These are phyloP conservation scores for Amphibalanus amphitrite DNA, from an alignment of 1,140 invertebrate species.

Conservation along the genomic window DNA sequence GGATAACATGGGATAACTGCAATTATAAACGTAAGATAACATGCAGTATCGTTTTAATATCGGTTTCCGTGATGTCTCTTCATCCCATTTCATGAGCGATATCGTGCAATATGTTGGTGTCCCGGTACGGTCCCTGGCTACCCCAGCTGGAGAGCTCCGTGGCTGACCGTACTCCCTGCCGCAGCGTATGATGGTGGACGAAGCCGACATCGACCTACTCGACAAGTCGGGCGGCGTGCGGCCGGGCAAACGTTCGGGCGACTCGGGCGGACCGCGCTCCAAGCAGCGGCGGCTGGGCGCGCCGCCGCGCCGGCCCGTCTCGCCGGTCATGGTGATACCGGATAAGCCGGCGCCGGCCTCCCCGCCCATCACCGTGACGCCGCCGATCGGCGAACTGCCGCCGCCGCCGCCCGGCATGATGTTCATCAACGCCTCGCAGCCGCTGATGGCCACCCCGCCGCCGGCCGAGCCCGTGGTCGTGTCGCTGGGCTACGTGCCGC, in stretches of 20 bases:
- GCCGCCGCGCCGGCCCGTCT: conserved; percentile 10
- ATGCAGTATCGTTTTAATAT: no score
- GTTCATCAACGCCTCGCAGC: no score
- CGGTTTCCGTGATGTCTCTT: no score
- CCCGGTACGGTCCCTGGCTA: no score
- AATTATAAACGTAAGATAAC: no score
- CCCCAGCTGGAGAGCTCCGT: no score
- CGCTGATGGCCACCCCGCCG: no score
- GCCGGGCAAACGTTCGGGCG: conserved; percentile 18
- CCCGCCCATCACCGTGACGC: conserved; percentile 10
- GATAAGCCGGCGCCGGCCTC: background rate
- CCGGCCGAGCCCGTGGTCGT: no score
- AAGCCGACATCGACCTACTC: conserved; percentile 64
- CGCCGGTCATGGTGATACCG: conserved; percentile 18
- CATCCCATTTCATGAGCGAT: no score
- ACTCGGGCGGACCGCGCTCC: conserved; percentile 25
- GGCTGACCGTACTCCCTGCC: conserved; percentile 1
- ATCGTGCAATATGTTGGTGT: no score
- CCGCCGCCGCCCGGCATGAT: background rate
- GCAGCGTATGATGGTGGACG: conserved; percentile 63
- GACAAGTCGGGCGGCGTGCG: conserved; percentile 25
- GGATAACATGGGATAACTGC: no score
- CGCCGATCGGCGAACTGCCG: conserved; percentile 20
- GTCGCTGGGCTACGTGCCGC: no score
- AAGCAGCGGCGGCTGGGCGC: conserved; percentile 17